Percentiles rank a stretch among this genome's conserved stretches.
Evolutionary conservation across 2,888 invertebrate species (phyloP).

Genomic region (Aphodius granarius): DNA sequence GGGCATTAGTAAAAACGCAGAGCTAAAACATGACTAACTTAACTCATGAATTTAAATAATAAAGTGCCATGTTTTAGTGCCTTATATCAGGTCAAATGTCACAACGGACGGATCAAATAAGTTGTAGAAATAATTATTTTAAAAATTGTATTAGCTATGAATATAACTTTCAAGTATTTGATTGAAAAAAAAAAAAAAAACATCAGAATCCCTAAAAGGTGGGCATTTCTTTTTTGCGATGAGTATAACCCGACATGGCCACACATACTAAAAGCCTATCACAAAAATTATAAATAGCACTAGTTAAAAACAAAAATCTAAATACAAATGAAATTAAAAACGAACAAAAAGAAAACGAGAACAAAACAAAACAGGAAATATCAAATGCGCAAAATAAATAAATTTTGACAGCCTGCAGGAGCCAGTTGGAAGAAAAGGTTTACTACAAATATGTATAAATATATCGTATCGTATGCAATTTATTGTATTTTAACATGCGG

Average conservation of each 20-base stretch:
- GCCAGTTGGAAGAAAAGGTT: constrained; percentile 2
- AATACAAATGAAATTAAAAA: background rate
- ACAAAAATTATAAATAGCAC: too few relatives aligned
- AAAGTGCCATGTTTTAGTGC: too few relatives aligned
- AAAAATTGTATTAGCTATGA: too few relatives aligned
- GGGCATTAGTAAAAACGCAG: too few relatives aligned
- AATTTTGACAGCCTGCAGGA: constrained; percentile 6
- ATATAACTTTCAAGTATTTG: too few relatives aligned
- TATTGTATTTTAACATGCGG: background rate
- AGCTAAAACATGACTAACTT: too few relatives aligned
- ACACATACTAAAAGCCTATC: background rate
- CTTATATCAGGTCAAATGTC: too few relatives aligned
- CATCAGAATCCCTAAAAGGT: background rate
- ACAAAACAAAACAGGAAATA: background rate
- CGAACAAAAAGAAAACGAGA: background rate
- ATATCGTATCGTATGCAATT: background rate
- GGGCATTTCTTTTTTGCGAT: background rate
- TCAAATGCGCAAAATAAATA: background rate
- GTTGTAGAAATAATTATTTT: too few relatives aligned
- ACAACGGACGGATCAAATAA: too few relatives aligned
- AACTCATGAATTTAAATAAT: too few relatives aligned
- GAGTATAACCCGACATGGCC: background rate
- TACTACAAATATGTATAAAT: background rate
- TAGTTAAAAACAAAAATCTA: background rate
- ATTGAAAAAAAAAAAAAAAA: too few relatives aligned